phyloP scores from a whole-genome alignment of 1,140 invertebrate species.

The Steinernema feltiae region DNA sequence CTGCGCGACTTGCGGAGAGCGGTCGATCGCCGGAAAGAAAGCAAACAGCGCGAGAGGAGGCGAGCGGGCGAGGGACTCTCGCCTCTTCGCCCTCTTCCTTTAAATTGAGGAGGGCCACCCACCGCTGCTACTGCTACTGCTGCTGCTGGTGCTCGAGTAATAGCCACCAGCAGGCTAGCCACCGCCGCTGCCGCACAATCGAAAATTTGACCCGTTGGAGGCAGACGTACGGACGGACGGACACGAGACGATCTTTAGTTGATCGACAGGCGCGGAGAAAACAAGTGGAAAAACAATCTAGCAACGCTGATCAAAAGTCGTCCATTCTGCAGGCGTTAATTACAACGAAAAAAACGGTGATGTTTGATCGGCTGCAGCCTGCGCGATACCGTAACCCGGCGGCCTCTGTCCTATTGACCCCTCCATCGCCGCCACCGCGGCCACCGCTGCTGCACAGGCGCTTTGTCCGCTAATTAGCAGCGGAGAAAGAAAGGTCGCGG shows the following conservation, averaged over 20 bases:
- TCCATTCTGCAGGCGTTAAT: neutral
- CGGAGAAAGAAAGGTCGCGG: neutral
- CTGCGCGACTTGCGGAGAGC: neutral
- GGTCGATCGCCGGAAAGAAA: conserved; percentile 4
- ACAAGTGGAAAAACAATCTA: no score
- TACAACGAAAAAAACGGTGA: neutral
- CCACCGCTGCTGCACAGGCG: no score
- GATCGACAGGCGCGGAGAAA: no score
- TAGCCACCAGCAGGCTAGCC: no score
- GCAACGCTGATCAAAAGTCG: no score
- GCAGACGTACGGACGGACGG: no score
- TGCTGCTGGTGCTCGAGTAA: neutral
- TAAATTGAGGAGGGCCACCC: neutral
- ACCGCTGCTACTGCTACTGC: neutral
- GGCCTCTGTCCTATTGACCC: neutral
- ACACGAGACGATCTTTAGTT: no score
- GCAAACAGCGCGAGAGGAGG: neutral
- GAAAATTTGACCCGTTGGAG: no score
- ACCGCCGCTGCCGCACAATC: no score
- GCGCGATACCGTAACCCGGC: neutral
- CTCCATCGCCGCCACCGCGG: neutral
- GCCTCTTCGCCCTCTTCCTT: neutral
- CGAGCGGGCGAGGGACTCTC: no score
- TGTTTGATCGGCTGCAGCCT: neutral
- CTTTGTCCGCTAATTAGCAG: neutral